Percentiles rank a stretch among this genome's conserved stretches.
These are phyloP conservation scores for Crocuta crocuta DNA, from an alignment of 2,113 vertebrate species.

Conservation along the genomic window DNA sequence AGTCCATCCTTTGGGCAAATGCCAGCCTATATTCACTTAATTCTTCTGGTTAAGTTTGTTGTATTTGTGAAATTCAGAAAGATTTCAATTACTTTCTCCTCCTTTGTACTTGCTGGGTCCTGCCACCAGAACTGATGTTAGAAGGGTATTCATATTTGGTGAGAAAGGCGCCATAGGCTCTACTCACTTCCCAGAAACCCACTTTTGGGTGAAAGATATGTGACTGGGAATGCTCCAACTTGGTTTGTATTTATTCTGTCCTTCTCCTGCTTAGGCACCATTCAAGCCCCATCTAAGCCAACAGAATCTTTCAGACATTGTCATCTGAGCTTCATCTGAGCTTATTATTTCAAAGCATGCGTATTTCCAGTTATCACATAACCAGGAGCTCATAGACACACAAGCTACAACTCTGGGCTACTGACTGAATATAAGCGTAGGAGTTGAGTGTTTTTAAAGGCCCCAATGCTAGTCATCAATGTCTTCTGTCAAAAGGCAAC, in stretches of 20 bases:
- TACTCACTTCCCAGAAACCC: conserved; percentile 76
- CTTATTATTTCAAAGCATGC: conserved; percentile 77
- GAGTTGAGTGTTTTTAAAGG: background rate
- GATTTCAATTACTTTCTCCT: conserved; percentile 49
- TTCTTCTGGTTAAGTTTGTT: background rate
- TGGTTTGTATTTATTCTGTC: conserved; percentile 78
- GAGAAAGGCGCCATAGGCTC: conserved; percentile 60
- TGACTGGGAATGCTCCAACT: conserved; percentile 72
- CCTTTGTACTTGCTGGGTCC: conserved; percentile 56
- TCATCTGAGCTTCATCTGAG: conserved; percentile 68
- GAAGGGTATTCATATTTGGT: conserved; percentile 49
- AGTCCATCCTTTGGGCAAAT: background rate
- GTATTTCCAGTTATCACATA: conserved; percentile 76
- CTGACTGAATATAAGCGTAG: conserved; percentile 52
- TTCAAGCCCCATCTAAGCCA: conserved; percentile 76
- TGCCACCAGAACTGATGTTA: conserved; percentile 31
- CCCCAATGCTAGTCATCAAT: conserved; percentile 16
- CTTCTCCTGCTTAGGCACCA: conserved; percentile 70
- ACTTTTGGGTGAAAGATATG: conserved; percentile 75
- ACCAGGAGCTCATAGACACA: conserved; percentile 13
- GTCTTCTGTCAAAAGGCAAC: background rate
- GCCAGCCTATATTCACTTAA: background rate
- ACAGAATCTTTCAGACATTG: conserved; percentile 61
- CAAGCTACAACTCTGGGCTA: conserved; percentile 67
- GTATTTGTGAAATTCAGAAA: conserved; percentile 20